Base-by-base conservation (phyloP, 2,888 invertebrate genomes). In the Harpalus rubripes region DNA sequence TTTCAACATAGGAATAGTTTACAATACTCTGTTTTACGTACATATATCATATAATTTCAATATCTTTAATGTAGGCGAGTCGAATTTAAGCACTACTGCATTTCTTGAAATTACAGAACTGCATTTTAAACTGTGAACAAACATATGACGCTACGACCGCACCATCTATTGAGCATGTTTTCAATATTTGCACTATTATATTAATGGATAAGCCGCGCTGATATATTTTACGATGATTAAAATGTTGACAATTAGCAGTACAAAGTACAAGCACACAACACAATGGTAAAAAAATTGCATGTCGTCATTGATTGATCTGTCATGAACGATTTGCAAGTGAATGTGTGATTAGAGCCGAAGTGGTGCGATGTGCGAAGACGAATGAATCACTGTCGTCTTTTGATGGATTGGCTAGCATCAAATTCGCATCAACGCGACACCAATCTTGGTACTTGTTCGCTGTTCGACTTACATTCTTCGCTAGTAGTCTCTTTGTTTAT, bases 361-460 rank as follows among this genome's bases (percentile, higher is more conserved):
- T 86, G 86, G 68, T 85, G 68, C 86, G 86, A 87, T 87, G 87
- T 85, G 68, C 86, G 86, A 87, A 87, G 87, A 87, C 86, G 86
- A 86, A 90, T 90, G 90, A 90, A 90, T 90, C 89, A 90, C 88
- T 90, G 90, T 91, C 90, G 89, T 87, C 87, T 88, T 84, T 84
- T 91, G 91, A 91, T 91, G 89, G 90, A 91, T 91, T 88, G 88
- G 89, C 86, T 87, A 86, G 88, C 89, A 91, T 90, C 90, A 91
- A 90, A 90, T 88, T 89, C 89, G 87, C 90, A 91, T 91, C 90
- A 89, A 88, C 63, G 88, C 87, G 87, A 87, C 86, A 87, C 87
- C 89, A 88, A 88, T 89, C 88, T 44, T 18, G 16, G 52, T 74
- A 74, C 72, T 74, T 74, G 18, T 12, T 74, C 44, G 68, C 68